A percentile compares a stretch with the other conserved stretches of the same genome.
Evolutionary conservation across 2,888 invertebrate species (phyloP).

Genomic region (Lycocerus yunnanus): DNA sequence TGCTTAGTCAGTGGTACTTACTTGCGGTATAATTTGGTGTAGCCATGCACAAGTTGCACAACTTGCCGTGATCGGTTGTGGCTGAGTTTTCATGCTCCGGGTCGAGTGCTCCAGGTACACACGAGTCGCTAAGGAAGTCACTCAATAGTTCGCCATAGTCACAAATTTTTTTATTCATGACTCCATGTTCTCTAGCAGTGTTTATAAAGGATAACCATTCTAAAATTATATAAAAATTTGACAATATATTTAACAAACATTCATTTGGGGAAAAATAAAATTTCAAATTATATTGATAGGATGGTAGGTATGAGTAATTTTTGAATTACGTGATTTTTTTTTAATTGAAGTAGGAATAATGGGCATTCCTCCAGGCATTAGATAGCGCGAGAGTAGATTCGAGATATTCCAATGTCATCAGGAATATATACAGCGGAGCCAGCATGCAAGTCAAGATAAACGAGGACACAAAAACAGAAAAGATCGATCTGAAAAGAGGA

Average conservation of each 20-base stretch:
- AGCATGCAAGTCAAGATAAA: too few relatives aligned
- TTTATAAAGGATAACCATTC: conserved; percentile 68
- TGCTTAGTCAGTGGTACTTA: not conserved
- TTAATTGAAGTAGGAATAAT: too few relatives aligned
- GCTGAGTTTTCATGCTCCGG: conserved; percentile 54
- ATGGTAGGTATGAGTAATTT: too few relatives aligned
- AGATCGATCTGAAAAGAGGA: too few relatives aligned
- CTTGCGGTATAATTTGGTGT: conserved; percentile 7
- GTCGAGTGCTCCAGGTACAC: conserved; percentile 66
- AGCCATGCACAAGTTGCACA: conserved; percentile 47
- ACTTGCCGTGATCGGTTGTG: conserved; percentile 39
- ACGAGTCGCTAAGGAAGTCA: conserved; percentile 62
- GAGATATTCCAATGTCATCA: too few relatives aligned
- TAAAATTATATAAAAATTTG: conserved; percentile 39
- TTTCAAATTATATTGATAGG: too few relatives aligned
- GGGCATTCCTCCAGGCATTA: too few relatives aligned
- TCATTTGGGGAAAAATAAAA: not conserved
- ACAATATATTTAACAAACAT: too few relatives aligned
- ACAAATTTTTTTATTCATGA: conserved; percentile 59
- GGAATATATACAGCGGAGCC: too few relatives aligned
- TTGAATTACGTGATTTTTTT: too few relatives aligned
- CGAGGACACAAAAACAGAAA: too few relatives aligned
- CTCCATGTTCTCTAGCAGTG: conserved; percentile 56
- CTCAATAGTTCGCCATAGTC: conserved; percentile 63
- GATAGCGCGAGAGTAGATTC: too few relatives aligned